Conservation (phyloP, 2,888 invertebrate species). For the Brachylomia viminalis region DNA sequence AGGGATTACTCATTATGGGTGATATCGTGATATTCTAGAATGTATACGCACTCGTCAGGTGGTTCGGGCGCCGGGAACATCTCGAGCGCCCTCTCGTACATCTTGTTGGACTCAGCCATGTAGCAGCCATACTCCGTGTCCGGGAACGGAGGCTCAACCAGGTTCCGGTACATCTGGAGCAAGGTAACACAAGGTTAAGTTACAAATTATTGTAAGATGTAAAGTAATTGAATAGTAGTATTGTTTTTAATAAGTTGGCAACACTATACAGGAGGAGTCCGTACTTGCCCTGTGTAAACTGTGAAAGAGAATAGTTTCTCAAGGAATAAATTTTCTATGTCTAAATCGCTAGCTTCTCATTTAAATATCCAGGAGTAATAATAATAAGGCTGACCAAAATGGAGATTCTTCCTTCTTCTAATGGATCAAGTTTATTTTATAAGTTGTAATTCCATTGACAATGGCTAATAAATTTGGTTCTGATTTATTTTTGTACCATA, state of each 20-base stretch:
- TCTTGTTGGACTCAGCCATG: slow-evolving; percentile 93
- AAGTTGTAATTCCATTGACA: background rate
- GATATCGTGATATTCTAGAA: too few species aligned
- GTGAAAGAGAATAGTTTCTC: background rate
- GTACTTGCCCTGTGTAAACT: background rate
- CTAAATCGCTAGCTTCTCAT: background rate
- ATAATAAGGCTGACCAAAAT: background rate
- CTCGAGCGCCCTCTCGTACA: slow-evolving; percentile 95
- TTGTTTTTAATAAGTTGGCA: background rate
- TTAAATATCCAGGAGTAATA: background rate
- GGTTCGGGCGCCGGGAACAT: slow-evolving; percentile 93
- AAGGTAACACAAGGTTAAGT: background rate
- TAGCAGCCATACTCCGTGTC: slow-evolving; percentile 94
- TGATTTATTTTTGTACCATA: background rate
- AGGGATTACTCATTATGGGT: too few species aligned
- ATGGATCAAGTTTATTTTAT: background rate
- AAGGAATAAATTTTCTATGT: background rate
- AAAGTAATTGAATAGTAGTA: background rate
- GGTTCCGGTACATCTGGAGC: slow-evolving; percentile 92
- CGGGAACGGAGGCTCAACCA: slow-evolving; percentile 92
- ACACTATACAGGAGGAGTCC: background rate
- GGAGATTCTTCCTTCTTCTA: background rate
- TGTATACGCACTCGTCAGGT: slow-evolving; percentile 81
- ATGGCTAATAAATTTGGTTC: background rate
- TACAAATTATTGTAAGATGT: background rate